phyloP scores from a whole-genome alignment of 2,888 invertebrate species.

The Rhamphomyia laevipes region DNA sequence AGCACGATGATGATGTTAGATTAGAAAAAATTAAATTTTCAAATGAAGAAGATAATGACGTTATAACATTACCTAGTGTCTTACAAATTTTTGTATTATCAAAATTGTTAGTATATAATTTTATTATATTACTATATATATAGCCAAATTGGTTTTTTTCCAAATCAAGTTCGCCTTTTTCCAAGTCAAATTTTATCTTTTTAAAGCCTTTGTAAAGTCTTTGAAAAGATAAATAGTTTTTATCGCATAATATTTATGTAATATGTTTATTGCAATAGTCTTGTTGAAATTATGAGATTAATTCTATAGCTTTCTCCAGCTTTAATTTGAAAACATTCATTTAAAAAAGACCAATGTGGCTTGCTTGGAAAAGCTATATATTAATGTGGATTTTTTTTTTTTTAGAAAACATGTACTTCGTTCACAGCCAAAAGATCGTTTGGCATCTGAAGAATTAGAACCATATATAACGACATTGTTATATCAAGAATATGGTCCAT shows the following conservation, averaged over 20 bases:
- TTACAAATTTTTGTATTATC: constrained; percentile 71
- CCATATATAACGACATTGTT: constrained; percentile 60
- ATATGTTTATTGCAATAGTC: too few species aligned
- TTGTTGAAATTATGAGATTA: too few species aligned
- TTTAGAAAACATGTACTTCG: constrained; percentile 54
- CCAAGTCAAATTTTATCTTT: too few species aligned
- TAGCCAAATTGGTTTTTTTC: neutral
- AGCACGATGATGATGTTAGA: constrained; percentile 76
- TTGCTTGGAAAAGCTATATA: too few species aligned
- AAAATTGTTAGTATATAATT: constrained; percentile 48
- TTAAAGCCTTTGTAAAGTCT: too few species aligned
- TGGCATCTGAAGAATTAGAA: constrained; percentile 68
- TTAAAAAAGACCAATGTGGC: too few species aligned
- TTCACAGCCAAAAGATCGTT: constrained; percentile 66
- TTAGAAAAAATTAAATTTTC: constrained; percentile 65
- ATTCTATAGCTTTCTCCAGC: too few species aligned
- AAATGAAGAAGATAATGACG: constrained; percentile 42
- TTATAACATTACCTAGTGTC: constrained; percentile 47
- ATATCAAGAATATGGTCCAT: constrained; percentile 54
- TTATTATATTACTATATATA: neutral
- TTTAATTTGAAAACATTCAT: too few species aligned
- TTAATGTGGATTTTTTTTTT: constrained; percentile 13
- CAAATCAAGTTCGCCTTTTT: neutral
- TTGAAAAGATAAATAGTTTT: too few species aligned
- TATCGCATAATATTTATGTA: too few species aligned